Conservation (phyloP, 92 coral and sea anemone species). For the Micromussa lordhowensis region DNA sequence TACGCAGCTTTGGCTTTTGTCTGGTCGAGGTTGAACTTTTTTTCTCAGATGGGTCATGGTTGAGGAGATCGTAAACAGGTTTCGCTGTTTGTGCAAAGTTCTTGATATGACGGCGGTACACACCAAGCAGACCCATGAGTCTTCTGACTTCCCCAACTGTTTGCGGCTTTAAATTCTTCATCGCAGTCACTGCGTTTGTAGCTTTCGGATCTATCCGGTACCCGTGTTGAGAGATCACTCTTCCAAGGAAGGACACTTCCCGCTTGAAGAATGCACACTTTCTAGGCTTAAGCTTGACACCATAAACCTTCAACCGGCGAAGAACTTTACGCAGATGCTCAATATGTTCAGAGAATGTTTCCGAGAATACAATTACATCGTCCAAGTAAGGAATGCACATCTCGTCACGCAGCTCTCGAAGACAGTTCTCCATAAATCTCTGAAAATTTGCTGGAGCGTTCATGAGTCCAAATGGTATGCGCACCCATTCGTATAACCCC, state of each 20-base stretch:
- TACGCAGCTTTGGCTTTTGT: neutral
- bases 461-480: constrained; percentile 58
- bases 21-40: neutral
- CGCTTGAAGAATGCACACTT: constrained; percentile 67
- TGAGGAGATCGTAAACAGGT: constrained; percentile 51
- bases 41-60: neutral
- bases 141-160: too few species aligned
- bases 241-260: constrained; percentile 43
- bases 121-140: too few species aligned
- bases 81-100: too few species aligned
- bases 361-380: constrained; percentile 54
- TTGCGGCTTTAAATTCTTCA: constrained; percentile 28
- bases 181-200: constrained; percentile 17
- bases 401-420: constrained; percentile 50
- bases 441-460: constrained; percentile 62
- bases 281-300: constrained; percentile 58
- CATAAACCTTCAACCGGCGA: constrained; percentile 46
- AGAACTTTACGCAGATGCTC: constrained; percentile 66
- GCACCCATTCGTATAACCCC: constrained; percentile 65
- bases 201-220: constrained; percentile 53
- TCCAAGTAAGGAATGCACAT: constrained; percentile 66
- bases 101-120: too few species aligned
- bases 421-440: constrained; percentile 57
- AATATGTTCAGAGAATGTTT: constrained; percentile 55
- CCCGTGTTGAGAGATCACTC: constrained; percentile 39